These are phyloP conservation scores for Euzetes globulus DNA, from an alignment of 2,888 invertebrate species.

Conservation along the genomic window DNA sequence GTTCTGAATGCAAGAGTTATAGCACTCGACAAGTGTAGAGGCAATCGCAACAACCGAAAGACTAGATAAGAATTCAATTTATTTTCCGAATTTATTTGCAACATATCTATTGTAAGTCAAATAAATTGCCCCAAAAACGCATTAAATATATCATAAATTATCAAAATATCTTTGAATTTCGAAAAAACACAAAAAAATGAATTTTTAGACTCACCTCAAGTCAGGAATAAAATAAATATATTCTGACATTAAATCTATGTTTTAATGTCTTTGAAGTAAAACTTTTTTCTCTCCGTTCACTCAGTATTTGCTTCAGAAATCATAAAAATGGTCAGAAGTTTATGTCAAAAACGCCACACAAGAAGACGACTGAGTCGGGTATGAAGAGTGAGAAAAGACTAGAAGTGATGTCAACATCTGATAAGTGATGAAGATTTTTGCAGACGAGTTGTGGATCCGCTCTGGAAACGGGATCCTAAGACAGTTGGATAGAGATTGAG, in stretches of 20 bases:
- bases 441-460: neutral
- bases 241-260: neutral
- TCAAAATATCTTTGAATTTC: neutral
- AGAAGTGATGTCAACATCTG: neutral
- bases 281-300: neutral
- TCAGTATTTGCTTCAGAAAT: neutral
- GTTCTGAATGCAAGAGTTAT: too few relatives aligned
- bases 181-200: neutral
- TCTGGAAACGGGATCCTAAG: neutral
- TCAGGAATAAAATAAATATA: neutral
- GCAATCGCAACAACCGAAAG: too few relatives aligned
- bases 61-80: neutral
- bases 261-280: neutral
- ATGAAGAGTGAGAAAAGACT: constrained; percentile 8
- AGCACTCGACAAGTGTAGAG: too few relatives aligned
- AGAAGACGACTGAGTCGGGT: neutral
- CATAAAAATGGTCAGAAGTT: neutral
- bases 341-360: constrained; percentile 21
- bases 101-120: neutral
- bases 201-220: neutral
- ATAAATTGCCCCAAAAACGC: neutral
- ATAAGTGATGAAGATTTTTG: neutral
- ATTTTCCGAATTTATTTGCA: neutral
- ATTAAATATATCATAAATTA: too few relatives aligned
- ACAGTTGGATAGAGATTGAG: neutral